Evolutionary conservation across 2,113 vertebrate genomes (phyloP), one percentile per base, ranked within the genome.

Genomic region (Maccullochella peelii): DNA sequence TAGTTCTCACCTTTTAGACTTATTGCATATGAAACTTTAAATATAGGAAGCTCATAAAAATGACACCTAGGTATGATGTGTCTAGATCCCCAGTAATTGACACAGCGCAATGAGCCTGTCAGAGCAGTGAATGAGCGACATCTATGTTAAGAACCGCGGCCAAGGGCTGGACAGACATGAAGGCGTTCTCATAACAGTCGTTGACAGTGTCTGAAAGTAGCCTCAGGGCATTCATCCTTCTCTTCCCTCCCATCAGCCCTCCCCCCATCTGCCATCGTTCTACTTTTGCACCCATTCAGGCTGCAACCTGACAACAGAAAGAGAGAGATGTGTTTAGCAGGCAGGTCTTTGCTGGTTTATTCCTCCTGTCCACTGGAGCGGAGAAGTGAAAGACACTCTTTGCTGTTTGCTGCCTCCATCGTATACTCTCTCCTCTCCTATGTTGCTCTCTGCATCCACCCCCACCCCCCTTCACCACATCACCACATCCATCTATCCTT

Each of bases 241-340:
- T 54, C 80, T 82, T 74, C 82, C 84, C 70, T 73, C 74, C 78
- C 71, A 55, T 65, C 84, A 73, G 44, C 61, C 73, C 5, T 21
- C 54, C 77, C 82, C 80, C 80, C 71, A 79, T 86, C 89, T 85
- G 83, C 88, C 21, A 70, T 77, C 83, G 80, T 89, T 93, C 86
- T 87, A 79, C 86, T 91, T 90, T 87, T 83, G 77, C 80, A 85
- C 71, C 86, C 59, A 89, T 92, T 92, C 92, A 91, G 84, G 80
- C 89, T 77, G 80, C 81, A 86, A 92, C 73, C 86, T 89, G 91
- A 93, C 92, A 93, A 94, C 92, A 92, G n/a, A n/a, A 94, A 93
- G 94, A 88, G 75, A 75, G 85, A 85, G 91, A 91, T 78, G 89
- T 89, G 87, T 91, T 93, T 89, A 93, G 89, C 90, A 88, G 87